Conservation (phyloP, 2,797 vertebrate genomes). For the Merluccius polli region DNA sequence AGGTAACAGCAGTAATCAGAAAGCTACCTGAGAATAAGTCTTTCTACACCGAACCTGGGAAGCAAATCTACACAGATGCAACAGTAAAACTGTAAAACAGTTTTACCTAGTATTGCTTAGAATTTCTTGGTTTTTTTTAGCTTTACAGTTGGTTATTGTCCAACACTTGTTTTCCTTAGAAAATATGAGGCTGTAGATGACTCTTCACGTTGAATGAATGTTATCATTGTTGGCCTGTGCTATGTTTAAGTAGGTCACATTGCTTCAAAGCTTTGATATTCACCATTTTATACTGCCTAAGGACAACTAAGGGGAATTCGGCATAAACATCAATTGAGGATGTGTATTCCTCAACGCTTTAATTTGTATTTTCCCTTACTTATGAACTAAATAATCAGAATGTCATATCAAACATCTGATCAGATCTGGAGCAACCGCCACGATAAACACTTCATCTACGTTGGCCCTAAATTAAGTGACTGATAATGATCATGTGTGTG, state of each 20-base stretch:
- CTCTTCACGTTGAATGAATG: constrained; percentile 35
- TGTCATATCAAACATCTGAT: background rate
- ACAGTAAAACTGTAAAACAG: no score
- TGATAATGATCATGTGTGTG: background rate
- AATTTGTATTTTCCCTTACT: background rate
- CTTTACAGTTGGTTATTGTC: background rate
- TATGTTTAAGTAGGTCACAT: constrained; percentile 39
- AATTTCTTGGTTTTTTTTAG: background rate
- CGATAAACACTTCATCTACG: background rate
- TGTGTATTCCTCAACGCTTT: background rate
- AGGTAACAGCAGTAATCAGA: background rate
- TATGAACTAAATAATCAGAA: background rate
- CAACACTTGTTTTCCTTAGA: background rate
- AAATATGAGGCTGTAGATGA: constrained; percentile 1
- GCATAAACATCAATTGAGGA: background rate
- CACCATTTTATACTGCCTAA: background rate
- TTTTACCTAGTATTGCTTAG: background rate
- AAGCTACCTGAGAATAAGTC: background rate
- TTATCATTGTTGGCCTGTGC: constrained; percentile 27
- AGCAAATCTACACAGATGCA: no score
- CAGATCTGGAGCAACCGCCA: background rate
- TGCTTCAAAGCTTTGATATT: constrained; percentile 31
- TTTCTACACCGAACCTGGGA: no score
- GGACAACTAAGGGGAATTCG: background rate
- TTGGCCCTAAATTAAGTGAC: background rate